These are phyloP conservation scores for rat (Rattus norvegicus) DNA, from an alignment of 2,113 vertebrate species.

Conservation along the genomic window GRCr8 NC_086039.1:131280001-131280500, in stretches of 20 bases:
- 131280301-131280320: not conserved
- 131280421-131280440: not conserved
- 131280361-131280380: not conserved
- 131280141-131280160: conserved; percentile 27
- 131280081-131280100: not conserved
- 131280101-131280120: not conserved
- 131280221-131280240: conserved; percentile 64
- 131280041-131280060: conserved; percentile 9
- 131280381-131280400: not conserved
- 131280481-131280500: not conserved
- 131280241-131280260: conserved; percentile 60
- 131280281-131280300: conserved; percentile 41
- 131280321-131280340: conserved; percentile 31
- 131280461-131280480: not conserved
- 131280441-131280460: not conserved
- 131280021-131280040: conserved; percentile 29
- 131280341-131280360: not conserved
- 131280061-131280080: not conserved
- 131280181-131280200: conserved; percentile 62
- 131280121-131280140: not conserved
- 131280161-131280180: conserved; percentile 49
- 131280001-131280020: not conserved
- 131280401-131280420: conserved; percentile 26
- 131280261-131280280: conserved; percentile 48
- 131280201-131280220: conserved; percentile 62